Conservation (phyloP, 2,797 vertebrate species). For the Alectoris magna region DNA sequence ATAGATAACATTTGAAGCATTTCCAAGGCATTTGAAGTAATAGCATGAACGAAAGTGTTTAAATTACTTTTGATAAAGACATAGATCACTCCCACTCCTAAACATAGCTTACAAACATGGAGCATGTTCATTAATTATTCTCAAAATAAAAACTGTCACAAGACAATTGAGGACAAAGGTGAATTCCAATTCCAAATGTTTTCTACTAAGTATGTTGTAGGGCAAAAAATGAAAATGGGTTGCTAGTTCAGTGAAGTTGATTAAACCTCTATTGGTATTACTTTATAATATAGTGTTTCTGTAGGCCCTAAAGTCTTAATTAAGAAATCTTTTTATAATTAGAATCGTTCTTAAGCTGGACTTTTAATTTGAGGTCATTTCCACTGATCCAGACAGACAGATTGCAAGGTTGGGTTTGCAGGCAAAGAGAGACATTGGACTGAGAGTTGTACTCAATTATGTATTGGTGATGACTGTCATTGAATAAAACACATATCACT, state of each 20-base stretch:
- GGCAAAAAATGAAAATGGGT: neutral
- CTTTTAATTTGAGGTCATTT: neutral
- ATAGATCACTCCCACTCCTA: neutral
- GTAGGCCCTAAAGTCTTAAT: neutral
- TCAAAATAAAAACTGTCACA: neutral
- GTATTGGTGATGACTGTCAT: neutral
- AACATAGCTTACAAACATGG: neutral
- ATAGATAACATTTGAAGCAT: constrained; percentile 22
- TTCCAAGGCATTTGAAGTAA: constrained; percentile 38
- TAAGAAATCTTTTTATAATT: neutral
- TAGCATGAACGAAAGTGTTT: constrained; percentile 12
- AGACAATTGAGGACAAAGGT: neutral
- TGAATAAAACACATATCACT: neutral
- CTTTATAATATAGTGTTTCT: neutral
- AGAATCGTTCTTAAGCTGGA: neutral
- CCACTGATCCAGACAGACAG: neutral
- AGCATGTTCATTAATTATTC: neutral
- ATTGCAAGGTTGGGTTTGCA: neutral
- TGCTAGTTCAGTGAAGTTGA: too few species aligned
- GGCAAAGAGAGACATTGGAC: neutral
- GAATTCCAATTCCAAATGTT: neutral
- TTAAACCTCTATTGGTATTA: neutral
- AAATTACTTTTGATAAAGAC: neutral
- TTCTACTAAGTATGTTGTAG: accelerated
- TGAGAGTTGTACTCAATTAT: neutral